Conservation (phyloP, 2,888 invertebrate genomes). For the Campoletis raptor region DNA sequence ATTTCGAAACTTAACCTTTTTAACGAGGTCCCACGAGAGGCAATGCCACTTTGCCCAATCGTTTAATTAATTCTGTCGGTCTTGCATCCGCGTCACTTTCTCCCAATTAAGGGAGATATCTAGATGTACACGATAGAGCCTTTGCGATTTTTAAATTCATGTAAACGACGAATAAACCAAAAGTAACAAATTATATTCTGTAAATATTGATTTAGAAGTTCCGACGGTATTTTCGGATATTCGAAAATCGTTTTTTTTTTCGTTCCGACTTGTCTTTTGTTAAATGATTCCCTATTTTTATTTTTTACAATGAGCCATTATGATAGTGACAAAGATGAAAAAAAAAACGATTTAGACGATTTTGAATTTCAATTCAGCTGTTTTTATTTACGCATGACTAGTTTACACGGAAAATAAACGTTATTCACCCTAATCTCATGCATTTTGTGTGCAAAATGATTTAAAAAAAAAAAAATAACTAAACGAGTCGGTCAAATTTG, state of each 20-base stretch:
- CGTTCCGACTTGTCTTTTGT: not conserved
- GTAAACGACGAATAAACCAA: conserved; percentile 5
- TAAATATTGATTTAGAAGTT: not conserved
- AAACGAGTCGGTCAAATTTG: conserved; percentile 5
- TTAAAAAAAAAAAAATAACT: not conserved
- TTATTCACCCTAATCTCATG: not conserved
- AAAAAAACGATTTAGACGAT: not conserved
- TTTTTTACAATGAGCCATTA: not conserved
- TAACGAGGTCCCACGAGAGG: conserved; percentile 77
- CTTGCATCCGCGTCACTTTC: conserved; percentile 79
- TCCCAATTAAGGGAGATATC: conserved; percentile 73
- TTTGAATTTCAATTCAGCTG: no score
- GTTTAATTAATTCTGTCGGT: conserved; percentile 81
- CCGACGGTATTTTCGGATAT: not conserved
- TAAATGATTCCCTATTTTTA: not conserved
- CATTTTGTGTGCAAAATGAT: not conserved
- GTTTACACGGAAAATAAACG: not conserved
- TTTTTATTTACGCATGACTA: not conserved
- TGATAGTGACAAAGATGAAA: not conserved
- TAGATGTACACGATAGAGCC: conserved; percentile 34
- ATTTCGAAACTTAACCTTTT: conserved; percentile 80
- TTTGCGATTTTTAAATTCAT: not conserved
- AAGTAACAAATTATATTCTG: not conserved
- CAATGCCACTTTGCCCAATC: conserved; percentile 75
- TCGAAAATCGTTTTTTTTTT: not conserved